Conservation (phyloP, 2,888 invertebrate genomes). For the Argyresthia albistria region DNA sequence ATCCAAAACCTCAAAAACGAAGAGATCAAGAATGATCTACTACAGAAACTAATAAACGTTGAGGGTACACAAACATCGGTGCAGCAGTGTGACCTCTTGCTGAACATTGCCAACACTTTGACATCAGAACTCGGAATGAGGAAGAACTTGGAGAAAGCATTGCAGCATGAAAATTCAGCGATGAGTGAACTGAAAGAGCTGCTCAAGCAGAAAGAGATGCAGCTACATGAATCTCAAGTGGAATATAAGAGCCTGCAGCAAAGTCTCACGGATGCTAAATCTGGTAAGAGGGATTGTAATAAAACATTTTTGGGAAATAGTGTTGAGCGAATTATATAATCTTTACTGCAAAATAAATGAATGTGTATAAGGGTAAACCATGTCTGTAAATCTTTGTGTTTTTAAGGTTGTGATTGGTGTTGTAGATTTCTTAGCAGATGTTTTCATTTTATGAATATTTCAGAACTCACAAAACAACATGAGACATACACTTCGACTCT, state of each 20-base stretch:
- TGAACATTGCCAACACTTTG: slow-evolving; percentile 24
- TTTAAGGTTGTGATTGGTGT: too few relatives aligned
- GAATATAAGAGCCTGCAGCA: slow-evolving; percentile 26
- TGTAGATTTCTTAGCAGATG: too few relatives aligned
- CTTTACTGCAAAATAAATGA: too few relatives aligned
- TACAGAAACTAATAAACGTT: slow-evolving; percentile 17
- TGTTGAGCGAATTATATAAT: too few relatives aligned
- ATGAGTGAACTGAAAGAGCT: slow-evolving; percentile 20
- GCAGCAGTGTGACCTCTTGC: slow-evolving; percentile 21
- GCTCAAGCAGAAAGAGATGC: slow-evolving; percentile 25
- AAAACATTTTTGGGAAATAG: too few relatives aligned
- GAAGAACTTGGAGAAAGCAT: slow-evolving; percentile 21
- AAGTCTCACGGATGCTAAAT: slow-evolving; percentile 21
- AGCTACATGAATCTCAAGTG: slow-evolving; percentile 20
- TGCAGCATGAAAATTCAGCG: slow-evolving; percentile 21
- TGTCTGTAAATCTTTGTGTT: too few relatives aligned
- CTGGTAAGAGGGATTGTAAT: slow-evolving; percentile 17
- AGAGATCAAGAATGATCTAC: slow-evolving; percentile 14
- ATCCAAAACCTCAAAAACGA: slow-evolving; percentile 19
- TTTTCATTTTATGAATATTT: not conserved
- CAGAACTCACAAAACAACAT: slow-evolving; percentile 29
- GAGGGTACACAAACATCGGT: slow-evolving; percentile 4
- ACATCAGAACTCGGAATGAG: slow-evolving; percentile 21
- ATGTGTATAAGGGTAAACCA: too few relatives aligned
- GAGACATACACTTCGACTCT: slow-evolving; percentile 21